These are phyloP conservation scores for Numenius arquata DNA, from an alignment of 2,113 vertebrate genomes.

Conservation along the genomic window DNA sequence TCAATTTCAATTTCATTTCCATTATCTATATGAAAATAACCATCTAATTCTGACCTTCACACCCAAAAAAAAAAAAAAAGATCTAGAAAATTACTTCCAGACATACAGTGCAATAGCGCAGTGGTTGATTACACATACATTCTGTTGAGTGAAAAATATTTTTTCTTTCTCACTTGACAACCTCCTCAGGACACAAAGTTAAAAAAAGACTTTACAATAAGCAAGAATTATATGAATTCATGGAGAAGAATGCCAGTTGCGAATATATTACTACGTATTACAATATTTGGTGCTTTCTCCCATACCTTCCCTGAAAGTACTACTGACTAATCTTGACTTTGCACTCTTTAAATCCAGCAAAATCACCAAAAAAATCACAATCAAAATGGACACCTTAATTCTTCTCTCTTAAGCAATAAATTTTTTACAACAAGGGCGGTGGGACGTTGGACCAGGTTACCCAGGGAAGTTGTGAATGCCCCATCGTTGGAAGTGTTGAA, in stretches of 20 bases:
- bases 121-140: not conserved
- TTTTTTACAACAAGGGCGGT: accelerated
- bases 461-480: not conserved
- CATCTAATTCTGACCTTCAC: not conserved
- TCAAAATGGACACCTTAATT: not conserved
- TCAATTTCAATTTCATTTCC: not conserved
- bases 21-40: not conserved
- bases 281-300: not conserved
- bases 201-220: not conserved
- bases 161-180: not conserved
- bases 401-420: not conserved
- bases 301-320: not conserved
- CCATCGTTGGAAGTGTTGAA: not conserved
- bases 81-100: not conserved
- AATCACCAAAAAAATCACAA: not conserved
- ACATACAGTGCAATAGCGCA: not conserved
- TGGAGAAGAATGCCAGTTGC: not conserved
- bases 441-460: not conserved
- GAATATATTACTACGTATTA: not conserved
- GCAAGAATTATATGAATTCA: not conserved
- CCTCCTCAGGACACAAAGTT: not conserved
- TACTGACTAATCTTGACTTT: not conserved
- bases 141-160: not conserved
- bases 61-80: not conserved
- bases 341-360: not conserved